A percentile compares a stretch with the other conserved stretches of the same genome.
Evolutionary conservation across 2,113 vertebrate species (phyloP).

Genomic region (Azemiops feae): DNA sequence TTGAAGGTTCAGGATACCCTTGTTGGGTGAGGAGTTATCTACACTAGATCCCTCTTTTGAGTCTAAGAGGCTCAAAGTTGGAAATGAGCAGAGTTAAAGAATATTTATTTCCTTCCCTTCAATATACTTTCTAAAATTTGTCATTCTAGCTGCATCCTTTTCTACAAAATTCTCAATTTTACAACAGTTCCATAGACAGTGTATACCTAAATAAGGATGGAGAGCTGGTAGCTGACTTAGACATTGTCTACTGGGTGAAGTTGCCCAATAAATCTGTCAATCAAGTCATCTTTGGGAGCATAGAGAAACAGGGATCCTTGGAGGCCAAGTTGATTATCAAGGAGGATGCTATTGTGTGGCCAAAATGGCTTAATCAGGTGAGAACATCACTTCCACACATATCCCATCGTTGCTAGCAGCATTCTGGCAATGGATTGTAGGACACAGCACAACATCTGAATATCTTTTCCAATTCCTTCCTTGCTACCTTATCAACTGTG

Average conservation of each 20-base stretch:
- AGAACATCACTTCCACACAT: neutral
- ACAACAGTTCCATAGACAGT: neutral
- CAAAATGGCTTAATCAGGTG: neutral
- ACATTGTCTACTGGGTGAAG: neutral
- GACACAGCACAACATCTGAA: neutral
- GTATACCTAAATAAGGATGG: neutral
- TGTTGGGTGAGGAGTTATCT: too few species aligned
- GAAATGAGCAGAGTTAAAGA: too few species aligned
- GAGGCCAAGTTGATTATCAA: neutral
- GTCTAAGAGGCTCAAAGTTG: too few species aligned
- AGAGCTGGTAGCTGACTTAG: neutral
- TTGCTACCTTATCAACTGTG: neutral
- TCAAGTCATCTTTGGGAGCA: neutral
- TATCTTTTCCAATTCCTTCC: neutral
- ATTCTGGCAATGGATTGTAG: neutral
- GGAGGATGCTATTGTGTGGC: neutral
- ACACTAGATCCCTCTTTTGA: too few species aligned
- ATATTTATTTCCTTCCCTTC: too few species aligned
- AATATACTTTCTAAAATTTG: neutral
- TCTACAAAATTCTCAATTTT: neutral
- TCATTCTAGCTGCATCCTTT: neutral
- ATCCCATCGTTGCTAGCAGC: neutral
- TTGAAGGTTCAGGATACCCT: too few species aligned
- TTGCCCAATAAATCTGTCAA: neutral
- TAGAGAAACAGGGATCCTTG: neutral